A percentile compares a stretch with the other conserved stretches of the same genome.
phyloP scores from a whole-genome alignment of 2,797 vertebrate genomes.

The Neomorphus geoffroyi region DNA sequence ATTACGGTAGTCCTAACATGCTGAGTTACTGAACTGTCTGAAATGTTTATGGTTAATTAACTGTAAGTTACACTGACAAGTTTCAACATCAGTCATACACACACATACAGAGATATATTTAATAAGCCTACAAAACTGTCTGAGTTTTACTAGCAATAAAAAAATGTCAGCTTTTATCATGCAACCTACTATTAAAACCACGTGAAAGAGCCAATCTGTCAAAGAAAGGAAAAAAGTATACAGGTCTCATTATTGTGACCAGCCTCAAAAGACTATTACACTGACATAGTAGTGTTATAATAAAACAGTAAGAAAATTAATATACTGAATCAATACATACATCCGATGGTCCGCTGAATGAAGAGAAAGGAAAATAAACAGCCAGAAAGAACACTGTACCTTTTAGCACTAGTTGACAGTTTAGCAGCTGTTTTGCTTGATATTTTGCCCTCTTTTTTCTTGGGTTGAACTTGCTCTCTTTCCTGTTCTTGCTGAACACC shows the following conservation, averaged over 20 bases:
- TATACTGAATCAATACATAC: not conserved
- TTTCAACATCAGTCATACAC: conserved; percentile 53
- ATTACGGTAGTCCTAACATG: conserved; percentile 44
- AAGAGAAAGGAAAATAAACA: not conserved
- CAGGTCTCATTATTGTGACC: not conserved
- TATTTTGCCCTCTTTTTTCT: conserved; percentile 99
- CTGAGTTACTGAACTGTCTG: conserved; percentile 61
- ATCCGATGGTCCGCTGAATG: not conserved
- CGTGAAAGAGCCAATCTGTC: conserved; percentile 42
- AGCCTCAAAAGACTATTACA: not conserved
- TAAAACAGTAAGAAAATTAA: conserved; percentile 24
- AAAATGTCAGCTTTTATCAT: conserved; percentile 62
- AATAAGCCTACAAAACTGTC: conserved; percentile 62
- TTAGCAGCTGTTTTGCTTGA: conserved; percentile 98
- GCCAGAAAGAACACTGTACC: conserved; percentile 71
- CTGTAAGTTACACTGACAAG: conserved; percentile 64
- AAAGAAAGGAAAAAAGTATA: conserved; percentile 21
- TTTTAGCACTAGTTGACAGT: conserved; percentile 98
- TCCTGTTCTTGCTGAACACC: conserved; percentile 91
- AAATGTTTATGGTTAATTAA: conserved; percentile 69
- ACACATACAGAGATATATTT: conserved; percentile 54
- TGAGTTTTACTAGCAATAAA: conserved; percentile 67
- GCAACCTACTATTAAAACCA: conserved; percentile 60
- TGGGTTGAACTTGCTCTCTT: conserved; percentile 93
- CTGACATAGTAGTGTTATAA: not conserved